Conservation (phyloP, 2,113 vertebrate genomes). For the Anthoscopus minutus region DNA sequence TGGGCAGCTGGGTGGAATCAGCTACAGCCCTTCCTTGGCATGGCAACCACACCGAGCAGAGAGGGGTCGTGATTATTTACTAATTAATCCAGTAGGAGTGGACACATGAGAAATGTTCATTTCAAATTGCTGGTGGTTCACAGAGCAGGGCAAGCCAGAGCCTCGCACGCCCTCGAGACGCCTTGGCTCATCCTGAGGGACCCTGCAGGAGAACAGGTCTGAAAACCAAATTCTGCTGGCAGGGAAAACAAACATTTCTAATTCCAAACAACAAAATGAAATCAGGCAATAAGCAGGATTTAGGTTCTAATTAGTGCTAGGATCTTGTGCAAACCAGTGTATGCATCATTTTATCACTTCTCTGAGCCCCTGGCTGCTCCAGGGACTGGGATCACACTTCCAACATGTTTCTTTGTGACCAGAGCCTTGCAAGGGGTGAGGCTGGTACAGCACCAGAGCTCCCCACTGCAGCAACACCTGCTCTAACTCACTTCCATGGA, state of each 20-base stretch:
- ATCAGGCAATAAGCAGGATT: neutral
- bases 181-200: neutral
- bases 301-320: neutral
- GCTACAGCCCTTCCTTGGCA: neutral
- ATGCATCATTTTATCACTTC: fast-evolving
- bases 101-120: neutral
- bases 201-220: neutral
- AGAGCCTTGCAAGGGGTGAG: fast-evolving
- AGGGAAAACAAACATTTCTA: neutral
- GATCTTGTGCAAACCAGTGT: neutral
- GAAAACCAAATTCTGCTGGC: neutral
- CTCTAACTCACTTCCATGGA: neutral
- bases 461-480: neutral
- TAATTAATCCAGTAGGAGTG: neutral
- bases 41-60: neutral
- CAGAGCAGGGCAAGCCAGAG: fast-evolving
- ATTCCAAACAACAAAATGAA: neutral
- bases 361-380: neutral
- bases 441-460: neutral
- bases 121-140: neutral
- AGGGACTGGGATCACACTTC: fast-evolving
- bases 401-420: fast-evolving
- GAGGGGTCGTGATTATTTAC: neutral
- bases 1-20: neutral
- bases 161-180: fast-evolving